Evolutionary conservation across 2,113 vertebrate species (phyloP).

Genomic region (Gymnocephalus cernua): DNA sequence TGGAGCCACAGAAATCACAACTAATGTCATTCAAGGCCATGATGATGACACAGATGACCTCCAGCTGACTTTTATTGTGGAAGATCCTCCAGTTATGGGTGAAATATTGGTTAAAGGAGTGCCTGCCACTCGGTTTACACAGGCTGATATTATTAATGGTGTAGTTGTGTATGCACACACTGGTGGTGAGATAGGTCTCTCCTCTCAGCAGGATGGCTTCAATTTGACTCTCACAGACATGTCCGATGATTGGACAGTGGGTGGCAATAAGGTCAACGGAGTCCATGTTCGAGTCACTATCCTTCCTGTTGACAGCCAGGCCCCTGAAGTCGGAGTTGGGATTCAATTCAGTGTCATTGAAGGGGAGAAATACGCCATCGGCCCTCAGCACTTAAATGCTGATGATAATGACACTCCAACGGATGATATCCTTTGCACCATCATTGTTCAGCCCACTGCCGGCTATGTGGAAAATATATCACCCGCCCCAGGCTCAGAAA

Average conservation of each 20-base stretch:
- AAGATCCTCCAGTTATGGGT: constrained; percentile 87
- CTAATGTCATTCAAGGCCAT: constrained; percentile 88
- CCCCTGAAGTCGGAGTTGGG: constrained; percentile 87
- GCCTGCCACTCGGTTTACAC: constrained; percentile 89
- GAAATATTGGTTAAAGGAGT: constrained; percentile 90
- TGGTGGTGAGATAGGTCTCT: constrained; percentile 90
- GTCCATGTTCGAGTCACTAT: constrained; percentile 90
- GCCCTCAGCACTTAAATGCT: constrained; percentile 84
- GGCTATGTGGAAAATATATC: constrained; percentile 96
- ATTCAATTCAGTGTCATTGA: constrained; percentile 88
- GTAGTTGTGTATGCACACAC: constrained; percentile 91
- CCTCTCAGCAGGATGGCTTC: constrained; percentile 88
- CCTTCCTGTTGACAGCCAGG: constrained; percentile 93
- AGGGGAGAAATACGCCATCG: constrained; percentile 88
- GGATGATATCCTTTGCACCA: constrained; percentile 94
- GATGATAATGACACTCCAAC: constrained; percentile 89
- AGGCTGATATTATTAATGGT: constrained; percentile 92
- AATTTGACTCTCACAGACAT: constrained; percentile 92
- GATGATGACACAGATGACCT: constrained; percentile 90
- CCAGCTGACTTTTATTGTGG: constrained; percentile 92
- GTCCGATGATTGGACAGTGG: constrained; percentile 91
- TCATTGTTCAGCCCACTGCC: constrained; percentile 89
- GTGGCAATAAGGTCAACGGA: constrained; percentile 86
- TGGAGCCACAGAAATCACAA: constrained; percentile 91
- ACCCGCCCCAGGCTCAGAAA: constrained; percentile 96